Conservation (phyloP, 2,113 vertebrate genomes). For the Anser cygnoides region DNA sequence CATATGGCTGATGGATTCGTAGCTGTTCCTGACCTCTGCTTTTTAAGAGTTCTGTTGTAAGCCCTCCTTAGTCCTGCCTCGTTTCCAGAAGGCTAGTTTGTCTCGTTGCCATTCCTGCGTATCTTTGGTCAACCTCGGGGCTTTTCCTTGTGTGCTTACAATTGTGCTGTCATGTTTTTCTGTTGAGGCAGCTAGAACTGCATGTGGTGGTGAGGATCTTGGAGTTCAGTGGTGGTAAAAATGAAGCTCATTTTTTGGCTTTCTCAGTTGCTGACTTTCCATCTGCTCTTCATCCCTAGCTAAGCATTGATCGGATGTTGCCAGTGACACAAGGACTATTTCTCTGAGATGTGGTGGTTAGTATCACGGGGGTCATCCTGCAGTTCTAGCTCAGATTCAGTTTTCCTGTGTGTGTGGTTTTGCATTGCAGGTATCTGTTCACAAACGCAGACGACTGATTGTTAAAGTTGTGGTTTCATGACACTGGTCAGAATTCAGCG, state of each 20-base stretch:
- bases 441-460: not conserved
- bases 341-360: not conserved
- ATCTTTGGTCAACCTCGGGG: not conserved
- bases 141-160: not conserved
- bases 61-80: not conserved
- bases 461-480: not conserved
- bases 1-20: not conserved
- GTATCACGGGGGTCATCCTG: not conserved
- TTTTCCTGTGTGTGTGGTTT: not conserved
- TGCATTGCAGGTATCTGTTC: not conserved
- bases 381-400: not conserved
- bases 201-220: not conserved
- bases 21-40: not conserved
- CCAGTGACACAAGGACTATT: not conserved
- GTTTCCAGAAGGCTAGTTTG: not conserved
- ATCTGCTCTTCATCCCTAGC: not conserved
- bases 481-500: not conserved
- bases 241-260: not conserved
- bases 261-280: not conserved
- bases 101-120: not conserved
- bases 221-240: not conserved
- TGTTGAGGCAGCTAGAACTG: not conserved
- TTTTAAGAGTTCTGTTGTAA: not conserved
- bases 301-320: not conserved
- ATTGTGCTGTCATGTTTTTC: not conserved